Percentiles rank a stretch among this genome's conserved stretches.
Conservation (phyloP, 2,797 vertebrate species). For the Myoxocephalus aenaeus region DNA sequence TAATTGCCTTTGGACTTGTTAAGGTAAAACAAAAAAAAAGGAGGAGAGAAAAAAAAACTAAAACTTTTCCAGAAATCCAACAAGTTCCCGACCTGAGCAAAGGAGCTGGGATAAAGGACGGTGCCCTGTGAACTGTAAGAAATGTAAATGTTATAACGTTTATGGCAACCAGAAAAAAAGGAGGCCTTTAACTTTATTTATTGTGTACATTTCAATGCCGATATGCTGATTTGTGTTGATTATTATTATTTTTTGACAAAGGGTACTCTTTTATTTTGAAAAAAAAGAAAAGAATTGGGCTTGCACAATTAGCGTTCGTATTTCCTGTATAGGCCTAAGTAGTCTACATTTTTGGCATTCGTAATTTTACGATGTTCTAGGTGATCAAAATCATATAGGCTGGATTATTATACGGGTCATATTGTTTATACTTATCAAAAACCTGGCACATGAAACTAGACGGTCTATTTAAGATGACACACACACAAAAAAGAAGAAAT, state of each 20-base stretch:
- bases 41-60: slow-evolving; percentile 21
- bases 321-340: slow-evolving; percentile 80
- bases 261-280: slow-evolving; percentile 73
- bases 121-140: slow-evolving; percentile 89
- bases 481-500: slow-evolving; percentile 42
- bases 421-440: slow-evolving; percentile 82
- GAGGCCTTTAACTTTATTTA: slow-evolving; percentile 94
- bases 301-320: slow-evolving; percentile 86
- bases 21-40: slow-evolving; percentile 55
- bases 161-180: slow-evolving; percentile 85
- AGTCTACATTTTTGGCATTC: slow-evolving; percentile 71
- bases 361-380: slow-evolving; percentile 69
- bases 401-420: slow-evolving; percentile 83
- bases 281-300: slow-evolving; percentile 76
- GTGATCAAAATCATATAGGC: slow-evolving; percentile 75
- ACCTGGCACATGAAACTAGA: slow-evolving; percentile 75
- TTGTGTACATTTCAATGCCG: slow-evolving; percentile 89
- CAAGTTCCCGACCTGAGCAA: slow-evolving; percentile 79
- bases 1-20: slow-evolving; percentile 79
- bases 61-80: slow-evolving; percentile 78
- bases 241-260: slow-evolving; percentile 59
- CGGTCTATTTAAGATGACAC: slow-evolving; percentile 78
- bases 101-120: slow-evolving; percentile 82
- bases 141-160: slow-evolving; percentile 93
- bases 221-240: slow-evolving; percentile 81